phyloP scores from a whole-genome alignment of 2,113 vertebrate genomes.

The Melanerpes formicivorus region DNA sequence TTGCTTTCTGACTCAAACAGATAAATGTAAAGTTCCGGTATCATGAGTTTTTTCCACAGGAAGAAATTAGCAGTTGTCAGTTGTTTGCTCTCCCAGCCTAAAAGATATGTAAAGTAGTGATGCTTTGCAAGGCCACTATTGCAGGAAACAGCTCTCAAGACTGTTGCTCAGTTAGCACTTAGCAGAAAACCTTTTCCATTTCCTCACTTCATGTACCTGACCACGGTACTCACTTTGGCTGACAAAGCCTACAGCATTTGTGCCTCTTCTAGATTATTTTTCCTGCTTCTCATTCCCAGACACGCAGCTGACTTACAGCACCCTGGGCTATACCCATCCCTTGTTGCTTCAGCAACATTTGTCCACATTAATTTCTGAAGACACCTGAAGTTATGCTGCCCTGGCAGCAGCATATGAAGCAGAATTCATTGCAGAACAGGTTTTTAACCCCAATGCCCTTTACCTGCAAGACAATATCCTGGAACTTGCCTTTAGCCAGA shows the following conservation, averaged over 20 bases:
- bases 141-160: background rate
- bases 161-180: background rate
- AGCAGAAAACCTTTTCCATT: background rate
- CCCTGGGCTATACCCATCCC: background rate
- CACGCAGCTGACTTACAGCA: background rate
- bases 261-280: background rate
- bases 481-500: background rate
- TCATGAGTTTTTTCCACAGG: background rate
- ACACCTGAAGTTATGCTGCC: accelerated
- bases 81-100: background rate
- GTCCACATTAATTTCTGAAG: background rate
- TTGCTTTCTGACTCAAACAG: background rate
- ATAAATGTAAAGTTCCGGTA: background rate
- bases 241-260: background rate
- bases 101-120: background rate
- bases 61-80: background rate
- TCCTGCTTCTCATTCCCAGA: background rate
- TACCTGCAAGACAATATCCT: background rate
- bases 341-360: background rate
- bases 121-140: background rate
- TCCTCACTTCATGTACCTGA: background rate
- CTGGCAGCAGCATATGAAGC: accelerated
- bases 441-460: accelerated
- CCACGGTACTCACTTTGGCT: background rate
- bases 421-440: background rate